A percentile compares a stretch with the other conserved stretches of the same genome.
Evolutionary conservation across 2,888 invertebrate genomes (phyloP).

Genomic region (Aphodius granarius): DNA sequence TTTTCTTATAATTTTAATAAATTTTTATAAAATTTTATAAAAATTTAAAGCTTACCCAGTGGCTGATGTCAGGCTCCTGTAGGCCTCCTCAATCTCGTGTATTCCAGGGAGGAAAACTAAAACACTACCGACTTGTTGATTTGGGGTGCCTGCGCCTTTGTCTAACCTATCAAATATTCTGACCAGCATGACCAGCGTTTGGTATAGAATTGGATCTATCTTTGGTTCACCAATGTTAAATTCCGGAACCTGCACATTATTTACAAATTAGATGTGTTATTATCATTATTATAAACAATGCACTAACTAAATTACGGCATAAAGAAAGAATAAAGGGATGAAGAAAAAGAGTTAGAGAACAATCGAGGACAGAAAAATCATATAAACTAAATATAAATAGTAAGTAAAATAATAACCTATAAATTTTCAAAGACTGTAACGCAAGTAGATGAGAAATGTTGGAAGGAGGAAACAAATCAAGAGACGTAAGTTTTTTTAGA

Average conservation of each 20-base stretch:
- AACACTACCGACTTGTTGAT: constrained; percentile 61
- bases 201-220: constrained; percentile 45
- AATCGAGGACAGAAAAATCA: too few relatives aligned
- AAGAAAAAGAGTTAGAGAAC: too few relatives aligned
- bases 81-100: constrained; percentile 77
- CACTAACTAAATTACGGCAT: too few relatives aligned
- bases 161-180: constrained; percentile 69
- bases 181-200: constrained; percentile 57
- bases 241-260: constrained; percentile 54
- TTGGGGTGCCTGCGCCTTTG: constrained; percentile 38
- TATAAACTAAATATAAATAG: too few relatives aligned
- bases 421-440: too few relatives aligned
- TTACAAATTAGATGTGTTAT: neutral
- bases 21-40: neutral
- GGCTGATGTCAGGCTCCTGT: constrained; percentile 48
- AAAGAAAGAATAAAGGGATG: constrained; percentile 20
- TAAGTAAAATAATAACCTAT: too few relatives aligned
- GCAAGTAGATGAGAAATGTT: too few relatives aligned
- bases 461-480: too few relatives aligned
- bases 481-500: too few relatives aligned
- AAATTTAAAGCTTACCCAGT: constrained; percentile 10
- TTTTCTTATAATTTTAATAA: too few relatives aligned
- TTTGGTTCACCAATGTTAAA: constrained; percentile 64
- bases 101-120: constrained; percentile 90
- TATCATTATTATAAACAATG: too few relatives aligned